phyloP scores from a whole-genome alignment of 1,140 invertebrate genomes.

The Brachionus asplanchnoidis region DNA sequence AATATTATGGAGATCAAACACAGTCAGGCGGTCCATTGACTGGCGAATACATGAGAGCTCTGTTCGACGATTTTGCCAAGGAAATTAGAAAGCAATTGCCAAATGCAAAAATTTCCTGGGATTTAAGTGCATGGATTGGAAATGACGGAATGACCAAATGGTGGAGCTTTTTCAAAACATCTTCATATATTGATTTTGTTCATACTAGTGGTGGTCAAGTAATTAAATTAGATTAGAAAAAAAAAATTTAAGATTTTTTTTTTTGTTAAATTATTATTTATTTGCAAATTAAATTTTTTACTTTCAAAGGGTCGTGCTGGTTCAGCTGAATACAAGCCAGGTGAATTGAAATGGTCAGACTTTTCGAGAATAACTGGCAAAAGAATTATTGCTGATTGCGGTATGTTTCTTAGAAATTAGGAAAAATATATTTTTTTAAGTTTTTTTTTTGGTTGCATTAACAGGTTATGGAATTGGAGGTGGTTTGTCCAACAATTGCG shows the following conservation, averaged over 20 bases:
- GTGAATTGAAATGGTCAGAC: neutral
- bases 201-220: conserved; percentile 22
- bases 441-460: neutral
- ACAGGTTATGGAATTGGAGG: conserved; percentile 1
- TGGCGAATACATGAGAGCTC: neutral
- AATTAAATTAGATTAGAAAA: neutral
- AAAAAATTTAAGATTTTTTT: neutral
- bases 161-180: conserved; percentile 16
- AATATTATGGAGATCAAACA: conserved; percentile 8
- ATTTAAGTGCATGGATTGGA: conserved; percentile 15
- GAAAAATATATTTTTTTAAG: no score
- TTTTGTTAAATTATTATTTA: neutral
- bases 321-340: neutral
- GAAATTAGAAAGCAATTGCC: neutral
- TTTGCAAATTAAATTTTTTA: neutral
- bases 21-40: neutral
- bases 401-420: neutral
- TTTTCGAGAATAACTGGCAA: conserved; percentile 10
- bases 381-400: conserved; percentile 14
- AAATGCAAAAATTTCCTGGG: conserved; percentile 1
- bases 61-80: neutral
- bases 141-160: neutral
- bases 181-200: conserved; percentile 2
- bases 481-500: neutral
- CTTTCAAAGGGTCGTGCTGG: neutral